Base-by-base conservation (phyloP, 2,797 vertebrate genomes). In the Clarias laeviceps region DNA sequence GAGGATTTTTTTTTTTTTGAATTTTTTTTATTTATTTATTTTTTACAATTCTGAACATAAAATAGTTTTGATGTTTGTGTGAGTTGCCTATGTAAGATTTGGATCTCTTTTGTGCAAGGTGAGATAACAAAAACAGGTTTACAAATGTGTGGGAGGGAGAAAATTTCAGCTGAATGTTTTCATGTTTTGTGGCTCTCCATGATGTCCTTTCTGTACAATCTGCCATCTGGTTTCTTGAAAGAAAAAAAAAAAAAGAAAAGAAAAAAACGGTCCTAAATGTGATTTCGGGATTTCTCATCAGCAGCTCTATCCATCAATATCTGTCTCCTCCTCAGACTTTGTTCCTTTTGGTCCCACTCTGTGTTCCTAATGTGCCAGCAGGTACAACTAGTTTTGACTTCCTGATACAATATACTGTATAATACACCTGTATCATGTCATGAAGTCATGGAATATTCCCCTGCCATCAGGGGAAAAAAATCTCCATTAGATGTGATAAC, bases 161-260 rank as follows among this genome's bases (percentile, higher is more conserved):
- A 61, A 61, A 1, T 40, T 22, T 59, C 61, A 40, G 27, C 50
- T 32, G 73, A 78, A 61, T 5, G 34, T 65, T 29, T 64, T 65
- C 37, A 45, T n/a, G 56, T 34, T 34, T 77, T 37, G 29, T 77
- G 29, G 9, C 74, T 59, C 56, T 77, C 74, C 11, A 40, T 45
- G 61, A 27, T 64, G 37, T 82, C 84, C 74, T 83, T 80, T 68
- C 77, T 78, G 64, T 81, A 83, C 50, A 82, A 57, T 69, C 32
- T 66, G 65, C 87, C 85, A 89, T 88, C 83, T 89, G 88, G 70
- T 82, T 89, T 83, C 83, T 86, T 61, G 72, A 80, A 56, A 69
- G 1, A 12, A 12, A 45, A 50, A 50, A 2, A 50, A 50, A 12
- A 50, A 7, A 40, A 37, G 37, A 37, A 37, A 37, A 37, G 5